Percentiles rank a stretch among this genome's conserved stretches.
Conservation (phyloP, 2,888 invertebrate genomes). For the Hedya salicella region DNA sequence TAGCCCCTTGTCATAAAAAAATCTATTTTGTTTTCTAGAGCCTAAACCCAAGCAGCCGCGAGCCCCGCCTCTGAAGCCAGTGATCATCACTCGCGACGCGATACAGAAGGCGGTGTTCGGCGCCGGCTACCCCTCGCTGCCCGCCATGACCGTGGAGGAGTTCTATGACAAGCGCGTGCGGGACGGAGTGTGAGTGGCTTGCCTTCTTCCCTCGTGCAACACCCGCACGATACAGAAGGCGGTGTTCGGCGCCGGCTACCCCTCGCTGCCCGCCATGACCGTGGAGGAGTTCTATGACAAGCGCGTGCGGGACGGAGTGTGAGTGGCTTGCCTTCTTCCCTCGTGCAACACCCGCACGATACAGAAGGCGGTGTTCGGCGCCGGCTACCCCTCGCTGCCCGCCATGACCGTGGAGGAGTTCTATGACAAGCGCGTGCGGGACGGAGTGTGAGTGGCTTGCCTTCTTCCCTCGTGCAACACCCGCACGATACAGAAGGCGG, state of each 20-base stretch:
- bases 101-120: constrained; percentile 97
- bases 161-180: constrained; percentile 95
- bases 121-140: constrained; percentile 96
- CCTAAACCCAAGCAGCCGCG: constrained; percentile 63
- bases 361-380: constrained; percentile 96
- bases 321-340: constrained; percentile 58
- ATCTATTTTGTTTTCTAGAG: constrained; percentile 55
- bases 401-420: constrained; percentile 97
- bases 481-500: constrained; percentile 93
- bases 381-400: constrained; percentile 97
- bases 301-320: constrained; percentile 90
- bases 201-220: constrained; percentile 70
- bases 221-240: constrained; percentile 95
- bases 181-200: constrained; percentile 87
- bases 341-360: constrained; percentile 89
- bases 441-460: constrained; percentile 87
- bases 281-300: constrained; percentile 98
- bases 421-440: constrained; percentile 93
- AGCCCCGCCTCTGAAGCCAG: constrained; percentile 88
- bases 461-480: constrained; percentile 84
- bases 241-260: constrained; percentile 97
- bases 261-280: constrained; percentile 95
- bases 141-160: constrained; percentile 96
- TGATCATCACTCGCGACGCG: constrained; percentile 95
- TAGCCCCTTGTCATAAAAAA: too few species aligned